A percentile compares a stretch with the other conserved stretches of the same genome.
Evolutionary conservation across 2,888 invertebrate genomes (phyloP).

Genomic region (Agelastica alni): DNA sequence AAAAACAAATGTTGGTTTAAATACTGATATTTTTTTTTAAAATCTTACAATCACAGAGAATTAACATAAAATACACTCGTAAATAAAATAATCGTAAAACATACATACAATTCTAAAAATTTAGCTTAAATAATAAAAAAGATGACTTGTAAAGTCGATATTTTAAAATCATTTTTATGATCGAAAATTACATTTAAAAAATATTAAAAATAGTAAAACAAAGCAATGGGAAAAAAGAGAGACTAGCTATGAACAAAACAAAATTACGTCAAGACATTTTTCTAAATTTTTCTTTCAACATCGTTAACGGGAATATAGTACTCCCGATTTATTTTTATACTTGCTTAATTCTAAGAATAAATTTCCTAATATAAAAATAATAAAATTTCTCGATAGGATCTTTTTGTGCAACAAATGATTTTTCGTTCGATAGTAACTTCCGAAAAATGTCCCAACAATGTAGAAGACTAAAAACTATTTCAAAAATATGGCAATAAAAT

Average conservation of each 20-base stretch:
- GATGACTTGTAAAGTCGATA: constrained; percentile 30
- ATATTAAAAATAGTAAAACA: constrained; percentile 36
- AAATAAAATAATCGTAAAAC: constrained; percentile 40
- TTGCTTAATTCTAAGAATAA: no score
- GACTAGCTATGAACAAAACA: constrained; percentile 50
- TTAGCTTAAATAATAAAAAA: constrained; percentile 39
- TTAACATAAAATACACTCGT: constrained; percentile 53
- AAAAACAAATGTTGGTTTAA: constrained; percentile 35
- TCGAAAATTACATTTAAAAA: constrained; percentile 36
- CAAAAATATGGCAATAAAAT: constrained; percentile 51
- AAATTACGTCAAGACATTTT: no score
- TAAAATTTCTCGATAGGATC: no score
- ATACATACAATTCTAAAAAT: constrained; percentile 44
- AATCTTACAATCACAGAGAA: constrained; percentile 53
- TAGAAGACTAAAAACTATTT: constrained; percentile 35
- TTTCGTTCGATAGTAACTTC: neutral
- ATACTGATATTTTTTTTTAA: constrained; percentile 50
- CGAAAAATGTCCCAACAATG: constrained; percentile 21
- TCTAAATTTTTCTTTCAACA: no score
- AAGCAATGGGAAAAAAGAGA: constrained; percentile 37
- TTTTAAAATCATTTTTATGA: constrained; percentile 48
- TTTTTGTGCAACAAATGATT: no score
- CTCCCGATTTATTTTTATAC: no score
- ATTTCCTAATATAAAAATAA: no score
- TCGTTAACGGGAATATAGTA: no score